Percentiles rank a stretch among this genome's conserved stretches.
Conservation (phyloP, 2,113 vertebrate genomes). For the Platysternon megacephalum region DNA sequence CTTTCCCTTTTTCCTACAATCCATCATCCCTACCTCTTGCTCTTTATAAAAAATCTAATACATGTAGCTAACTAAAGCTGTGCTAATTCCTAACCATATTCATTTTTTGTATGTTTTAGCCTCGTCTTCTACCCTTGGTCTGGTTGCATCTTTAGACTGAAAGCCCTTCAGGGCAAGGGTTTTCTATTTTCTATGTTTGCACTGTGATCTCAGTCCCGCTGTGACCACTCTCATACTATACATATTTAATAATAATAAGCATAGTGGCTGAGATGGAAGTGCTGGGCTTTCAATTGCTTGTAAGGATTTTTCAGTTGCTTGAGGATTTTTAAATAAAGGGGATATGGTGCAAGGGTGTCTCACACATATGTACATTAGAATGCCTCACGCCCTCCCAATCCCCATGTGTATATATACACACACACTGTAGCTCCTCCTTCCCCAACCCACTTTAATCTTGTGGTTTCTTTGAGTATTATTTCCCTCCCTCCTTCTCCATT, state of each 20-base stretch:
- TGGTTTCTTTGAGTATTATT: background rate
- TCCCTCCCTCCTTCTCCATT: background rate
- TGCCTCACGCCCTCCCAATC: background rate
- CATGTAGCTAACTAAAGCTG: background rate
- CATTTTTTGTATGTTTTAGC: background rate
- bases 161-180: background rate
- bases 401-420: background rate
- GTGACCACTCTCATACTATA: background rate
- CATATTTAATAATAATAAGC: background rate
- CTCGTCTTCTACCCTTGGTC: background rate
- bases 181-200: background rate
- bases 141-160: background rate
- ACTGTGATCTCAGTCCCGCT: background rate
- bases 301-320: slow-evolving; percentile 1
- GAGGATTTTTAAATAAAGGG: background rate
- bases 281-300: background rate
- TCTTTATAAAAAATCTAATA: background rate
- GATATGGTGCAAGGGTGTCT: background rate
- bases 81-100: background rate
- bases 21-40: background rate
- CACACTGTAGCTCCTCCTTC: background rate
- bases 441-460: background rate
- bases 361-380: background rate
- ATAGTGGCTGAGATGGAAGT: background rate
- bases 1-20: background rate